A percentile compares a stretch with the other conserved stretches of the same genome.
Conservation (phyloP, 2,888 invertebrate genomes). For the Onchidella celtica region DNA sequence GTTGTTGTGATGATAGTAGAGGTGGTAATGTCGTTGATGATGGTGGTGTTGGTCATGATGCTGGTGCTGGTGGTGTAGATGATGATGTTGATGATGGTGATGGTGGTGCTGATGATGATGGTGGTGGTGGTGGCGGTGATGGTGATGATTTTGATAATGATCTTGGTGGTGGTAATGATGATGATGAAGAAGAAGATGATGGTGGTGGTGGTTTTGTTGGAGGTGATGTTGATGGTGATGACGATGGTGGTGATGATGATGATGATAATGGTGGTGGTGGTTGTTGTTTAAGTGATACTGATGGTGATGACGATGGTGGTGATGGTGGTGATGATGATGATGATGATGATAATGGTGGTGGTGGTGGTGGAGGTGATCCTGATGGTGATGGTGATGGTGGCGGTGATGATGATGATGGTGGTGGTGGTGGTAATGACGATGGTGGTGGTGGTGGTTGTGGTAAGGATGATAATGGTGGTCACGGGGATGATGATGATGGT, state of each 20-base stretch:
- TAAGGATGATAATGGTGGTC: background rate
- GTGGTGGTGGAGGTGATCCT: too few relatives aligned
- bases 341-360: conserved; percentile 1
- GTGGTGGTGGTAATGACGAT: background rate
- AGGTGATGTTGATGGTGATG: background rate
- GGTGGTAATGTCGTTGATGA: background rate
- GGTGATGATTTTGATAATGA: background rate
- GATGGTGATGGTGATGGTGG: background rate
- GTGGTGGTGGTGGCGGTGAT: background rate
- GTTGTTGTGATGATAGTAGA: background rate
- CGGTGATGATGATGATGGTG: background rate
- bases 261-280: background rate
- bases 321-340: background rate
- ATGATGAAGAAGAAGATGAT: background rate
- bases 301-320: background rate
- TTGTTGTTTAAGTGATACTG: background rate
- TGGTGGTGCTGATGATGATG: background rate
- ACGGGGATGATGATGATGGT: background rate
- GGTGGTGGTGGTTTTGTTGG: background rate
- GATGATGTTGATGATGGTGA: background rate
- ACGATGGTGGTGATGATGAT: background rate
- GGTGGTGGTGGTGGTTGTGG: background rate
- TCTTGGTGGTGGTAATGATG: background rate
- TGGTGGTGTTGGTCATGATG: too few relatives aligned
- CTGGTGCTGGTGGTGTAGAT: conserved; percentile 5